Evolutionary conservation across 37 sponge, comb jelly and placozoan species (phyloP).

Genomic region (Tethya wilhelma): DNA sequence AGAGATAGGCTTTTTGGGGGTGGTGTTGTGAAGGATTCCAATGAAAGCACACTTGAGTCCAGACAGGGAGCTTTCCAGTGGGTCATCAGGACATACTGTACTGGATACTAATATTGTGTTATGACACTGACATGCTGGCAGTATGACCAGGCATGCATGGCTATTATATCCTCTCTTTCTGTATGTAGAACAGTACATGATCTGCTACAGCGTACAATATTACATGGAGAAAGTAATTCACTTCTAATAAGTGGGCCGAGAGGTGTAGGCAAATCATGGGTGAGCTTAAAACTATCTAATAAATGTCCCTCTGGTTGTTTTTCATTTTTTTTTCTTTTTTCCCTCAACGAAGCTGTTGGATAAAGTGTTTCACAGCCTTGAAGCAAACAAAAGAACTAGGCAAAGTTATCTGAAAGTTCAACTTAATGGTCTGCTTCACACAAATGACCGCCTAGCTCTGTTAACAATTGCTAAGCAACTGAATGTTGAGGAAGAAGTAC

Average conservation of each 20-base stretch:
- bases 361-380: conserved; percentile 33
- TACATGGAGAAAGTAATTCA: conserved; percentile 80
- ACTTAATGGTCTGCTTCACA: conserved; percentile 77
- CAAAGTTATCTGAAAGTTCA: conserved; percentile 51
- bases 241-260: conserved; percentile 81
- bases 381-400: conserved; percentile 15
- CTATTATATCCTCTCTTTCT: no score
- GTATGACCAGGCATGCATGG: no score
- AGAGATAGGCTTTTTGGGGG: no score
- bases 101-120: no score
- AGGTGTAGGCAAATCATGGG: conserved; percentile 84
- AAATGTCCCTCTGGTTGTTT: no score
- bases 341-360: conserved; percentile 34
- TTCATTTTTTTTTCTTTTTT: conserved; percentile 2
- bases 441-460: conserved; percentile 84
- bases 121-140: no score
- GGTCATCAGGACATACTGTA: no score
- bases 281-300: no score
- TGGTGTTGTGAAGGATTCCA: no score
- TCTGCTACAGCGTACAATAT: conserved; percentile 72
- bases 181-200: conserved; percentile 37
- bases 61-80: no score
- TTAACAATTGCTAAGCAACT: conserved; percentile 76
- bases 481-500: conserved; percentile 39
- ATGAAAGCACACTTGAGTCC: no score